These are phyloP conservation scores for Edolisoma coerulescens DNA, from an alignment of 2,113 vertebrate species.

Conservation along the genomic window DNA sequence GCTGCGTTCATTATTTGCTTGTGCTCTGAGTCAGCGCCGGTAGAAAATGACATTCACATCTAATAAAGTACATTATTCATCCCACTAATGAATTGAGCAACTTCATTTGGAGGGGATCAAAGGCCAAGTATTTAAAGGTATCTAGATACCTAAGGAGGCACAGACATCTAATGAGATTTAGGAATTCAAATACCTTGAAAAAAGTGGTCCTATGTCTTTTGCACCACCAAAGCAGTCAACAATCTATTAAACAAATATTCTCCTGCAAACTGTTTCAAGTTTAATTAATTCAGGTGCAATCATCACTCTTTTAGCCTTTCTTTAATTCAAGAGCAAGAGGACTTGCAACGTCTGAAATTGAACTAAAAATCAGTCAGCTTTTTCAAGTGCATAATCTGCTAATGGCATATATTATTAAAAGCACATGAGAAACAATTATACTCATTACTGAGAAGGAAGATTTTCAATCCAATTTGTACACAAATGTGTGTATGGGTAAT, in stretches of 20 bases:
- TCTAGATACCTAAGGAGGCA: background rate
- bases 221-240: background rate
- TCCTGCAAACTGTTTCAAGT: background rate
- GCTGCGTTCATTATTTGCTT: background rate
- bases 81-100: background rate
- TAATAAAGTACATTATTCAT: conserved; percentile 6
- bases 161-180: background rate
- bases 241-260: conserved; percentile 14
- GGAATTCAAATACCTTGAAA: background rate
- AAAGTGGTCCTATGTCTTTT: background rate
- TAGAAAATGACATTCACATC: background rate
- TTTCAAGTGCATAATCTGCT: background rate
- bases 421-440: background rate
- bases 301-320: conserved; percentile 26
- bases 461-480: background rate
- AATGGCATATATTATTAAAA: background rate
- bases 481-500: background rate
- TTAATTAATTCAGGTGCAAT: conserved; percentile 63
- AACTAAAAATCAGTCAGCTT: conserved; percentile 18
- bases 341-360: background rate
- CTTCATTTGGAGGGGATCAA: background rate
- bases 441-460: background rate
- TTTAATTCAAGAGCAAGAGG: conserved; percentile 18
- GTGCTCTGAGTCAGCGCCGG: background rate
- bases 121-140: conserved; percentile 18